Evolutionary conservation across 1,140 invertebrate species (phyloP).

Genomic region (Diploscapter pachys): DNA sequence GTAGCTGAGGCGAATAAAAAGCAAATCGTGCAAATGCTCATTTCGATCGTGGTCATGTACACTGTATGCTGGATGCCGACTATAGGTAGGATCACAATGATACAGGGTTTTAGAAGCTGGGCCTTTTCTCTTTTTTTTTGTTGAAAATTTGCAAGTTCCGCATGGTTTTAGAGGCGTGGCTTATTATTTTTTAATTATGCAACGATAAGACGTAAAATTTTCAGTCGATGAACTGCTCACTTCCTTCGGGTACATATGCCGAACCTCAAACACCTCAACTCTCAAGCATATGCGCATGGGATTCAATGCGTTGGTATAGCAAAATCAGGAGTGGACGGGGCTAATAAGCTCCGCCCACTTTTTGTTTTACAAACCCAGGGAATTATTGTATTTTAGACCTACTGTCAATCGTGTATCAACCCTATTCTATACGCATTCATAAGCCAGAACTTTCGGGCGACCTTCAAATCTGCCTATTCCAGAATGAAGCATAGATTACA

Average conservation of each 20-base stretch:
- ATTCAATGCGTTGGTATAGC: conserved; percentile 29
- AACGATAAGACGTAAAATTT: neutral
- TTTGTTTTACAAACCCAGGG: conserved; percentile 59
- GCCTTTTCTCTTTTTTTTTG: neutral
- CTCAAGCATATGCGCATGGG: conserved; percentile 45
- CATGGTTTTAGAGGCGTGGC: neutral
- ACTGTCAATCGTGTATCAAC: conserved; percentile 75
- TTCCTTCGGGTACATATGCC: conserved; percentile 42
- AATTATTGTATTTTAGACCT: conserved; percentile 59
- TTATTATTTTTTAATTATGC: too few relatives aligned
- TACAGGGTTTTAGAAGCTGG: too few relatives aligned
- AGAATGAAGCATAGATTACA: conserved; percentile 38
- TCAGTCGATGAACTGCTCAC: conserved; percentile 41
- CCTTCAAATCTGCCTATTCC: conserved; percentile 62
- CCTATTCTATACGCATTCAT: conserved; percentile 77
- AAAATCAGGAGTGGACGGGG: too few relatives aligned
- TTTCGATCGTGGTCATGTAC: conserved; percentile 71
- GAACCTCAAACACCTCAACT: conserved; percentile 40
- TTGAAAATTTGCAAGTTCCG: neutral
- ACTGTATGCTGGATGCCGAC: conserved; percentile 70
- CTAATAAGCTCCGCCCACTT: conserved; percentile 46
- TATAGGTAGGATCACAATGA: conserved; percentile 22
- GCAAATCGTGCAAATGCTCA: conserved; percentile 71
- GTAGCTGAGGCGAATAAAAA: conserved; percentile 42
- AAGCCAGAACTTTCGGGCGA: conserved; percentile 74